These are phyloP conservation scores for Lepeophtheirus nordmannii DNA, from an alignment of 2,888 invertebrate species.

Conservation along the genomic window DNA sequence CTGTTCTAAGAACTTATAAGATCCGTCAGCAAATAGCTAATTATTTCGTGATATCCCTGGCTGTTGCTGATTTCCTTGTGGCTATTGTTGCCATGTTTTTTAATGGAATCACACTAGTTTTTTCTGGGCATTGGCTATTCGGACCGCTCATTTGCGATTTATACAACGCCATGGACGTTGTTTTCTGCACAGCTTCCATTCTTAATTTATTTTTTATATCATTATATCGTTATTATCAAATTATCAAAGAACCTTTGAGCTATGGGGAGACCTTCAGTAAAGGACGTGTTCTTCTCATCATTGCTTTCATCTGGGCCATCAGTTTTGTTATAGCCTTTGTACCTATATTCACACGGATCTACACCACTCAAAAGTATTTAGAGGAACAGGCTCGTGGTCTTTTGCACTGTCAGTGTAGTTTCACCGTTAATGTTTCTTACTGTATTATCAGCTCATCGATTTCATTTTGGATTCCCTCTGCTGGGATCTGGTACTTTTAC, in stretches of 20 bases:
- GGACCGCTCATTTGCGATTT: constrained; percentile 80
- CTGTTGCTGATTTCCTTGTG: constrained; percentile 81
- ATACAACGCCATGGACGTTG: constrained; percentile 83
- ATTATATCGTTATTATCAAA: constrained; percentile 81
- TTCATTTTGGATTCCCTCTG: constrained; percentile 87
- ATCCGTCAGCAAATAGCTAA: constrained; percentile 69
- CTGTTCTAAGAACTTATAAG: constrained; percentile 73
- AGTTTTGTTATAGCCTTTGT: constrained; percentile 82
- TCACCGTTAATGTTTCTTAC: constrained; percentile 59
- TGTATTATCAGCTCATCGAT: constrained; percentile 77
- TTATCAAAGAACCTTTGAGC: constrained; percentile 69
- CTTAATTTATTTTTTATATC: constrained; percentile 84
- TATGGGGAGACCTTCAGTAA: constrained; percentile 91
- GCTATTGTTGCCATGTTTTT: constrained; percentile 83
- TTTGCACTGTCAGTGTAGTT: constrained; percentile 42
- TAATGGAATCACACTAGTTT: constrained; percentile 60
- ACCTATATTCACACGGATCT: constrained; percentile 87
- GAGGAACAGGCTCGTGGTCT: constrained; percentile 37
- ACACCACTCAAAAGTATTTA: constrained; percentile 63
- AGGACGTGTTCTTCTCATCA: constrained; percentile 39
- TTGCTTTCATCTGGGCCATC: constrained; percentile 59
- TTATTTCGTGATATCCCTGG: constrained; percentile 85
- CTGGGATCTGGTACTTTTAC: constrained; percentile 82
- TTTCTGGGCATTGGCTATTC: constrained; percentile 72
- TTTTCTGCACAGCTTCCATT: constrained; percentile 61